These are phyloP conservation scores for Stenoptilia bipunctidactyla DNA, from an alignment of 2,888 invertebrate genomes.

Conservation along the genomic window DNA sequence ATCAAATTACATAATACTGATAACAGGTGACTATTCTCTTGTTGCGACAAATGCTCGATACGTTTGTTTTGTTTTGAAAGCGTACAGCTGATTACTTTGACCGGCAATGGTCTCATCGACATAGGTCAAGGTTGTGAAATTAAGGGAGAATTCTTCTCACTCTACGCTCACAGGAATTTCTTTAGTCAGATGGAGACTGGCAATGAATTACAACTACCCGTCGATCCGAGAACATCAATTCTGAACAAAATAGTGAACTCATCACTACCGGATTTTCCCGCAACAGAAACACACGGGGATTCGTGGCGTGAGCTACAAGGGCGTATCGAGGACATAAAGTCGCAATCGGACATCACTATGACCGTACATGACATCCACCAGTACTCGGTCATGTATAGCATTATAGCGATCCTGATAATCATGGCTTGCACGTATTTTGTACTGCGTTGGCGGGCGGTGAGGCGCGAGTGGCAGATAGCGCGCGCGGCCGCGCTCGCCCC, in stretches of 20 bases:
- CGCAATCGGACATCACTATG: not conserved
- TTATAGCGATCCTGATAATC: not conserved
- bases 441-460: not conserved
- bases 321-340: not conserved
- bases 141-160: not conserved
- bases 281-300: not conserved
- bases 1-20: not conserved
- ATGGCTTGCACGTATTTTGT: not conserved
- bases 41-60: not conserved
- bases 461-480: not conserved
- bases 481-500: not conserved
- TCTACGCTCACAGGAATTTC: not conserved
- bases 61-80: not conserved
- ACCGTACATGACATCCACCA: slow-evolving; percentile 1
- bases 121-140: slow-evolving; percentile 1
- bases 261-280: not conserved
- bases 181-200: not conserved
- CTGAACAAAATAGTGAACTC: not conserved
- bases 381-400: not conserved
- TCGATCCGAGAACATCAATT: not conserved
- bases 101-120: not conserved
- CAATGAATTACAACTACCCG: not conserved
- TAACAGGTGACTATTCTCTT: not conserved
- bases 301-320: not conserved
- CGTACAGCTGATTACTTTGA: not conserved